These are phyloP conservation scores for Procambarus clarkii DNA, from an alignment of 1,140 invertebrate species.

Conservation along the genomic window DNA sequence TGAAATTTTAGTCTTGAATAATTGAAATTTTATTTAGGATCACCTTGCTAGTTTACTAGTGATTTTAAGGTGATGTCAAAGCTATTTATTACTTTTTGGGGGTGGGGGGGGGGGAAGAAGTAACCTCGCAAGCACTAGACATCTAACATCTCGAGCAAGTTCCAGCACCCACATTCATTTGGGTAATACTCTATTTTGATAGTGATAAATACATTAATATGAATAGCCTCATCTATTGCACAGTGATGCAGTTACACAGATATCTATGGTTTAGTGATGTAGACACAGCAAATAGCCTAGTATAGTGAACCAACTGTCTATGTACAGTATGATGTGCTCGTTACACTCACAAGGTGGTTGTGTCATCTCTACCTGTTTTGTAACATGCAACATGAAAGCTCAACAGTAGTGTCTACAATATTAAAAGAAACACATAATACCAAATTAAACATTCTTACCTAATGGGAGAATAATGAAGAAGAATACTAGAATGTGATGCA, in stretches of 20 bases:
- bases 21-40: not conserved
- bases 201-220: not conserved
- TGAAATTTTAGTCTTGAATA: no score
- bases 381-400: not conserved
- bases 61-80: not conserved
- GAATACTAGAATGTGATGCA: not conserved
- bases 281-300: constrained; percentile 14
- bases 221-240: constrained; percentile 37
- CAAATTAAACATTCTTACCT: not conserved
- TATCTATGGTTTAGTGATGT: not conserved
- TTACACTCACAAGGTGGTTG: not conserved
- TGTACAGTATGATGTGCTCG: constrained; percentile 28
- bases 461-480: not conserved
- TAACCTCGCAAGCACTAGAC: no score
- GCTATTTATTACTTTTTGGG: no score
- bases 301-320: not conserved
- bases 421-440: not conserved
- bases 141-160: no score
- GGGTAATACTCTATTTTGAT: constrained; percentile 19
- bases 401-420: not conserved
- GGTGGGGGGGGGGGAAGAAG: no score
- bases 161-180: not conserved
- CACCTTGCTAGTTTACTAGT: not conserved
- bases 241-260: constrained; percentile 33
- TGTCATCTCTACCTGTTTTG: not conserved